Evolutionary conservation across 2,797 vertebrate species (phyloP).

Genomic region (Pteropus rufus): DNA sequence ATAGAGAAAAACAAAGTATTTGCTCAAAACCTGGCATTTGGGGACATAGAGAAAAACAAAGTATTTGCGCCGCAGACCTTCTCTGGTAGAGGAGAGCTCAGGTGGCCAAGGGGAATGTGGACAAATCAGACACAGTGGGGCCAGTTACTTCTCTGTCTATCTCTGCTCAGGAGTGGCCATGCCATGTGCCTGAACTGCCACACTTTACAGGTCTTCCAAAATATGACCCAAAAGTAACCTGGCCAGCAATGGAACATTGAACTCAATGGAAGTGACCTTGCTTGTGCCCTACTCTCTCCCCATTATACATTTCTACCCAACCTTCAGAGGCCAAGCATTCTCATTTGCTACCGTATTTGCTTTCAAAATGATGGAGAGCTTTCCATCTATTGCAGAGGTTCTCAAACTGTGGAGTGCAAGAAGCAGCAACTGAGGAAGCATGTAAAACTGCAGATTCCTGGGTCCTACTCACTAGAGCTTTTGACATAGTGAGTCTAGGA

Average conservation of each 20-base stretch:
- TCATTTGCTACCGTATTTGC: neutral
- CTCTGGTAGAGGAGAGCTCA: neutral
- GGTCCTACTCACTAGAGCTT: neutral
- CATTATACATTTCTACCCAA: neutral
- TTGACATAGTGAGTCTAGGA: neutral
- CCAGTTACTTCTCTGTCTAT: neutral
- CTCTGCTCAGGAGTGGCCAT: neutral
- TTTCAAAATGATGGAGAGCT: neutral
- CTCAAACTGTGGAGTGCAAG: neutral
- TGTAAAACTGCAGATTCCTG: neutral
- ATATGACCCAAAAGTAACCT: neutral
- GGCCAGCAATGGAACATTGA: neutral
- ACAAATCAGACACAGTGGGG: neutral
- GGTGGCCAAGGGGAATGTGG: neutral
- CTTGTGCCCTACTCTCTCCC: neutral
- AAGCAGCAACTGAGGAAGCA: neutral
- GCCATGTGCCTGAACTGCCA: neutral
- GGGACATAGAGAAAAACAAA: conserved; percentile 19
- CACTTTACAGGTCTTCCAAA: neutral
- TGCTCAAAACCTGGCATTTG: neutral
- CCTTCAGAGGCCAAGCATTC: neutral
- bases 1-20: conserved; percentile 27
- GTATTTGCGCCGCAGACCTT: neutral
- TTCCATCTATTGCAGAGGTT: neutral
- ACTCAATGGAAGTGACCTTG: neutral